These are phyloP conservation scores for Nerophis lumbriciformis DNA, from an alignment of 2,113 vertebrate genomes.

Conservation along the genomic window DNA sequence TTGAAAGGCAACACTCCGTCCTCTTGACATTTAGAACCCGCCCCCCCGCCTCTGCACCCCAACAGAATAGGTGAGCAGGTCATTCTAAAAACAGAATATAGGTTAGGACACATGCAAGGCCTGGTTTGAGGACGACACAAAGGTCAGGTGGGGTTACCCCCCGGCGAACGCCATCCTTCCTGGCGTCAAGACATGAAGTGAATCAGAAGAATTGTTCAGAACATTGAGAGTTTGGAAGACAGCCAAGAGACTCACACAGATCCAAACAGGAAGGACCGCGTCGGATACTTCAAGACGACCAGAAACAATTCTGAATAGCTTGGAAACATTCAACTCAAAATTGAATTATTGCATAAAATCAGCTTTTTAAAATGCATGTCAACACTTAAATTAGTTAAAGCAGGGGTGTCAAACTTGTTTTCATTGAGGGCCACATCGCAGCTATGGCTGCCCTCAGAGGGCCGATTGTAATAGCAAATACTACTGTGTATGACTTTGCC, in stretches of 20 bases:
- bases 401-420: too few species aligned
- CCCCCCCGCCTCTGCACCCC: background rate
- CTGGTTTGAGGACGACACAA: background rate
- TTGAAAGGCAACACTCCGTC: conserved; percentile 64
- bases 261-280: conserved; percentile 60
- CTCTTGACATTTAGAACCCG: conserved; percentile 51
- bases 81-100: conserved; percentile 38
- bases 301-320: conserved; percentile 13
- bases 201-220: conserved; percentile 34
- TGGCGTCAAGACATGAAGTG: conserved; percentile 8
- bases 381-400: too few species aligned
- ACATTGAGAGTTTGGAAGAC: conserved; percentile 13
- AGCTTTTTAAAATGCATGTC: background rate
- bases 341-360: conserved; percentile 7
- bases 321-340: background rate
- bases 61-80: conserved; percentile 1
- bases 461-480: too few species aligned
- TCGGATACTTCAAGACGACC: conserved; percentile 26
- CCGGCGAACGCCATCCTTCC: background rate
- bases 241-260: conserved; percentile 47
- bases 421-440: too few species aligned
- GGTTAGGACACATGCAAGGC: conserved; percentile 10
- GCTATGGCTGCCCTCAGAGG: too few species aligned
- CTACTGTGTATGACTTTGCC: too few species aligned
- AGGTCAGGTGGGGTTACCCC: conserved; percentile 1